Evolutionary conservation across 2,797 vertebrate species (phyloP), one percentile per base, ranked within the genome.

Genomic region (Dryobates pubescens): DNA sequence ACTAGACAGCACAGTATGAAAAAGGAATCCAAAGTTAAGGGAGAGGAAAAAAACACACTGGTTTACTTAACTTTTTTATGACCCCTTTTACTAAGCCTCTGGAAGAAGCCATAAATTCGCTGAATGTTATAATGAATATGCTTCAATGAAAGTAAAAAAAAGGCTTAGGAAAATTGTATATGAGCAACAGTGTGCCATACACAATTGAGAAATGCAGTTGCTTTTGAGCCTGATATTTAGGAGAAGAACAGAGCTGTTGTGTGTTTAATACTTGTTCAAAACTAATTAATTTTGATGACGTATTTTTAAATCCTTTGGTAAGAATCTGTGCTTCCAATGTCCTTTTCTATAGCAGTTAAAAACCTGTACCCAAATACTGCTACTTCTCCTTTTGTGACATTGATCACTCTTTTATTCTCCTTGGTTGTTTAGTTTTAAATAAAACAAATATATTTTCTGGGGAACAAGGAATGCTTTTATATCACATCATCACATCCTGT

Each of bases 61-160:
- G 96, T 97, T 95, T 95, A 96, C 92, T 90, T 94, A 97, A 97
- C 94, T 96, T 97, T 96, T 96, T 96, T 94, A 95, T 90, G 96
- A 96, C 95, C 96, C 86, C 86, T 96, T 96, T 89, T 90, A 89
- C 82, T 77, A 95, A 97, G 93, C 92, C 89, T 93, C 95, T 93
- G 96, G 95, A 96, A 96, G 91, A 91, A 94, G 86, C 91, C 75
- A 95, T 95, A 90, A 94, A 76, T 94, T 95, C 4, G 19, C 62
- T 90, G 90, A 86, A 87, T 45, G 74, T 94, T 92, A 87, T 89
- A 90, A 94, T 89, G 93, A 86, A 83, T 76, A 83, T 47, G 73
- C 61, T 92, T 94, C 88, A 92, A 95, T 82, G 80, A 89, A 92
- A 93, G 65, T 73, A 36, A 65, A 91, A 95, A 91, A 89, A 90